phyloP scores from a whole-genome alignment of 53 echinoderm and acorn worm genomes.

The Echinarachnius parma region DNA sequence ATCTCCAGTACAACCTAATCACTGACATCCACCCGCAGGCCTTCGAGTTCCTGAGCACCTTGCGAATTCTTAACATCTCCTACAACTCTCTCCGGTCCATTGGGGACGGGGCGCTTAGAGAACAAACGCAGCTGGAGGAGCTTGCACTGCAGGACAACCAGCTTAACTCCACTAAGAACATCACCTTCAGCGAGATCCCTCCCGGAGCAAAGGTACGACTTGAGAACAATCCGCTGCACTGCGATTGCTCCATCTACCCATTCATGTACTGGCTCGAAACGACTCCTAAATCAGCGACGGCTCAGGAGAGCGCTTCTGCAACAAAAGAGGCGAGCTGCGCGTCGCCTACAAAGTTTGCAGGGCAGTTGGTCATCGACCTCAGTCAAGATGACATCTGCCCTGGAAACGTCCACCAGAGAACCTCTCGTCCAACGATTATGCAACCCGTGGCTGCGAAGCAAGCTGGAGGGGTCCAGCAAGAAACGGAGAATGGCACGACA shows the following conservation, averaged over 20 bases:
- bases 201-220: not conserved
- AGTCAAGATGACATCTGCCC: constrained; percentile 20
- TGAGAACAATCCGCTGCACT: constrained; percentile 17
- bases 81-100: constrained; percentile 15
- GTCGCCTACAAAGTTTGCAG: not conserved
- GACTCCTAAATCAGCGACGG: not conserved
- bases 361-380: constrained; percentile 1
- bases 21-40: constrained; percentile 6
- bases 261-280: constrained; percentile 22
- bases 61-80: constrained; percentile 9
- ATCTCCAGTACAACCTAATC: constrained; percentile 11
- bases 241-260: constrained; percentile 30
- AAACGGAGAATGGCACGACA: not conserved
- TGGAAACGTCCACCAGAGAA: not conserved
- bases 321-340: not conserved
- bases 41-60: constrained; percentile 15
- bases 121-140: not conserved
- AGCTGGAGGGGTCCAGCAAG: too few species aligned
- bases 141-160: constrained; percentile 15
- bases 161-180: constrained; percentile 20
- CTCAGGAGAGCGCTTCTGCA: not conserved
- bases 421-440: not conserved
- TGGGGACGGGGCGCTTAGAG: not conserved
- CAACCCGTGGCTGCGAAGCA: not conserved
- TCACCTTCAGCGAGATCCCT: constrained; percentile 6